Evolutionary conservation across 2,888 invertebrate species (phyloP).

Genomic region (Dynastes maya): DNA sequence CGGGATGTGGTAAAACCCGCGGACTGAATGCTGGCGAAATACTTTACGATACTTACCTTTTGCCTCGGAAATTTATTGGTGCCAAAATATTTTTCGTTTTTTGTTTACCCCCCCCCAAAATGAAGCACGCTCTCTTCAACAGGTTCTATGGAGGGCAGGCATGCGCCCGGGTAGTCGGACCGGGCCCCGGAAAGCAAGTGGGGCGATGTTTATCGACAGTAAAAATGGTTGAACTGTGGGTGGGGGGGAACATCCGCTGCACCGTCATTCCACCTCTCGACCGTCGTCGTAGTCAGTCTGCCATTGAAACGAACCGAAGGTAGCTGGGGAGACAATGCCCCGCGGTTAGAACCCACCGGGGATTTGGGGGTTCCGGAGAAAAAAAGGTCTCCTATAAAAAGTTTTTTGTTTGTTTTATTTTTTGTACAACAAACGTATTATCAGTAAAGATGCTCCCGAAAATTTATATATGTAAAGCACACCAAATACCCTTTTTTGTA

Average conservation of each 20-base stretch:
- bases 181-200: no score
- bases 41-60: slow-evolving; percentile 69
- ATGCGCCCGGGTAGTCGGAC: slow-evolving; percentile 74
- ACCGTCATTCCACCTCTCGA: slow-evolving; percentile 86
- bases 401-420: slow-evolving; percentile 47
- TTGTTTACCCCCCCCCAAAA: slow-evolving; percentile 95
- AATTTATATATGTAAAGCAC: slow-evolving; percentile 33
- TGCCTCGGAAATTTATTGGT: slow-evolving; percentile 89
- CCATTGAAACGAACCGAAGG: slow-evolving; percentile 88
- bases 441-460: slow-evolving; percentile 11
- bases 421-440: slow-evolving; percentile 20
- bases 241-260: slow-evolving; percentile 82
- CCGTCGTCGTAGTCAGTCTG: slow-evolving; percentile 81
- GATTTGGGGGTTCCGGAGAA: slow-evolving; percentile 90
- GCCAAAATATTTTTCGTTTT: no score
- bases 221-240: slow-evolving; percentile 88
- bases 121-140: slow-evolving; percentile 84
- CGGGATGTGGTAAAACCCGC: slow-evolving; percentile 15
- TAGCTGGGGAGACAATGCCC: slow-evolving; percentile 88
- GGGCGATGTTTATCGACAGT: slow-evolving; percentile 96
- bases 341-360: slow-evolving; percentile 89
- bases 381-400: slow-evolving; percentile 88
- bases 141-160: slow-evolving; percentile 82
- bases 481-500: not conserved
- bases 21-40: slow-evolving; percentile 6